Conservation (phyloP, 2,888 invertebrate genomes). For the Torymus aiolomorphi region DNA sequence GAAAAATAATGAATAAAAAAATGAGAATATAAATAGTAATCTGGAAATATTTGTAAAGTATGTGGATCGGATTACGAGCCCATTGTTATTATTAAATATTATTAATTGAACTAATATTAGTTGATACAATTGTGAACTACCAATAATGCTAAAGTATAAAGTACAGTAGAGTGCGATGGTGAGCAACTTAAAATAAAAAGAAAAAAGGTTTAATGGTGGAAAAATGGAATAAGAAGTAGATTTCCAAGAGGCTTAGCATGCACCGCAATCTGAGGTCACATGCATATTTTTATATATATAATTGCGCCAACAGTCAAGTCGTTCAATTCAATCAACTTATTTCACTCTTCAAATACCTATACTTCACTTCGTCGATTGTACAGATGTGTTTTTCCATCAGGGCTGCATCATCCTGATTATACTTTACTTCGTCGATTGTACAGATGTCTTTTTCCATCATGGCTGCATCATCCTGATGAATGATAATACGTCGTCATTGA, state of each 20-base stretch:
- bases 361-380: constrained; percentile 49
- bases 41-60: constrained; percentile 63
- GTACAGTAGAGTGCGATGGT: constrained; percentile 56
- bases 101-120: constrained; percentile 65
- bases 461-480: constrained; percentile 35
- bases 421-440: constrained; percentile 49
- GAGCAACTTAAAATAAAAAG: constrained; percentile 52
- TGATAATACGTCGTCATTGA: constrained; percentile 35
- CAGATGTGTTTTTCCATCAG: constrained; percentile 38
- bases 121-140: constrained; percentile 62
- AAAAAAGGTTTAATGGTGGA: constrained; percentile 51
- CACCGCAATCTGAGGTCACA: constrained; percentile 63
- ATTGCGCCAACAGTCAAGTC: constrained; percentile 53
- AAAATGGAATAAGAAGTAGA: constrained; percentile 59
- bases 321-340: constrained; percentile 51
- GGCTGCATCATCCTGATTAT: not conserved
- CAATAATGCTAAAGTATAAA: constrained; percentile 61
- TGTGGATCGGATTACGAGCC: constrained; percentile 64
- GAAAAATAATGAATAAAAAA: constrained; percentile 48
- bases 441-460: constrained; percentile 44
- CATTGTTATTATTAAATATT: constrained; percentile 67
- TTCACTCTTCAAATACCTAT: constrained; percentile 43
- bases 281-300: constrained; percentile 66
- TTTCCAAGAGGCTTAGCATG: constrained; percentile 64
- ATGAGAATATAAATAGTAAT: constrained; percentile 57